Base-by-base conservation (phyloP, 2,113 vertebrate genomes). In the Cathartes aura region DNA sequence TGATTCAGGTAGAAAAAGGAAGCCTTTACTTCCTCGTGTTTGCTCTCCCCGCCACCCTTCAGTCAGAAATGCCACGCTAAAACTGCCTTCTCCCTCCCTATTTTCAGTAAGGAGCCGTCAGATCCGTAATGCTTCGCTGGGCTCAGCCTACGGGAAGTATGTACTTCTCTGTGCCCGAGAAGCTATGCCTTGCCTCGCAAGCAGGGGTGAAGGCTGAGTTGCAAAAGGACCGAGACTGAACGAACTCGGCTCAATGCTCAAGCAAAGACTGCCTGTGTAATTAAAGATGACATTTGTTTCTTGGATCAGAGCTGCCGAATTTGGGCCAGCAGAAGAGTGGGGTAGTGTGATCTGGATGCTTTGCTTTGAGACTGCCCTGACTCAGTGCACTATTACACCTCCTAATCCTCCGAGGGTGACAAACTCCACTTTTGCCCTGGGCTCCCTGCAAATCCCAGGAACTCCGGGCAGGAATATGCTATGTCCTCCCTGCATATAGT, bases 1-100 rank as follows among this genome's bases (percentile, higher is more conserved):
- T 97, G 91, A 96, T 96, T 98, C 98, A 98, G 98, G 98, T 98
- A 98, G 98, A 98, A 98, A 97, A 97, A 98, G 98, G 98, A 98
- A 98, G 97, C 90, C 96, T 87, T 96, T 92, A 87, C 98, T 98
- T 99, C 98, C 98, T 98, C 9, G 71, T 89, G 96, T 96, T 97
- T 88, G 92, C 96, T 95, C 90, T 95, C 93, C 94, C 72, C 15
- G 66, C 94, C 11, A 14, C 95, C 97, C 88, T 87, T 88, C 48
- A 5, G 81, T 42, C 91, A 92, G 91, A 91, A 96, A 90, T 75
- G 64, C 92, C 88, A 90, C 32, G 72, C 96, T 86, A 47, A 78
- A 90, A 58, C 87, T 85, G 88, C 56, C 75, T 94, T 91, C 81
- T 97, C 95, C 87, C 95, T 80, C 75, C 6, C 4, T 40, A 12